Conservation (phyloP, 1,140 invertebrate genomes). For the Arion vulgaris region DNA sequence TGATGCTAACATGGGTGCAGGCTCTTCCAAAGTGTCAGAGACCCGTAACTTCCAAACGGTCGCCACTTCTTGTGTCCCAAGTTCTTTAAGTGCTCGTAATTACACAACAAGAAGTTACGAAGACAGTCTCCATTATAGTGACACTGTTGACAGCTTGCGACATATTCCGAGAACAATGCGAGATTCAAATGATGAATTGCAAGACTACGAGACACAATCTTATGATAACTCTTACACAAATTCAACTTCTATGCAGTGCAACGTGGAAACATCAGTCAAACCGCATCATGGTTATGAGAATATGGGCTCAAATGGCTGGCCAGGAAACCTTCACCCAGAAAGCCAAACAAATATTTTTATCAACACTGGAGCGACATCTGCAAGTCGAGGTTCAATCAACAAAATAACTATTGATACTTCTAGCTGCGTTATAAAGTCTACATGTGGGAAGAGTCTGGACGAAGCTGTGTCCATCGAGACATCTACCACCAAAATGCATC, state of each 20-base stretch:
- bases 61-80: background rate
- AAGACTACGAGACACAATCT: background rate
- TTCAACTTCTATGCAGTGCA: background rate
- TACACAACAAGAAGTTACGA: background rate
- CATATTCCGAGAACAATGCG: background rate
- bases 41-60: background rate
- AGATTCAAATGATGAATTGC: background rate
- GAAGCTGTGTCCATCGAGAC: background rate
- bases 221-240: background rate
- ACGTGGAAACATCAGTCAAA: background rate
- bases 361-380: background rate
- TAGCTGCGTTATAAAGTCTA: background rate
- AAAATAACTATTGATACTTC: background rate
- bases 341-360: constrained; percentile 1
- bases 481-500: background rate
- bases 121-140: background rate
- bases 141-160: background rate
- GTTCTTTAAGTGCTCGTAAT: background rate
- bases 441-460: background rate
- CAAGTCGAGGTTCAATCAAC: background rate
- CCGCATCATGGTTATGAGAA: background rate
- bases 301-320: background rate
- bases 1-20: background rate
- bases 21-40: background rate
- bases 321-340: background rate